Evolutionary conservation across 1,140 invertebrate species (phyloP).

Genomic region (Bacillus rossius): DNA sequence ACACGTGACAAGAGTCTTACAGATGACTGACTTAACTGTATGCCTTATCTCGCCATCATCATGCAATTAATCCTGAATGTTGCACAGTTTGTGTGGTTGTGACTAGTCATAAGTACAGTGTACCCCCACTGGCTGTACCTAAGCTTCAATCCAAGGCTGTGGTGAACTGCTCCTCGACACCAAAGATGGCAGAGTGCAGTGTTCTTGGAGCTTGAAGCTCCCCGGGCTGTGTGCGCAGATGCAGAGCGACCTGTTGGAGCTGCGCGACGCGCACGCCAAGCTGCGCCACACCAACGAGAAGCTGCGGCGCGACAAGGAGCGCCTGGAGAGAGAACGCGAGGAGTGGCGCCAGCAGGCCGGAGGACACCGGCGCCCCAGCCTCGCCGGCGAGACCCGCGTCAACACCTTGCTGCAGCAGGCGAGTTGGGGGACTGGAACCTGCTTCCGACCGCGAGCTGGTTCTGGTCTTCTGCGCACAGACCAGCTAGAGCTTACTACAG

Average conservation of each 20-base stretch:
- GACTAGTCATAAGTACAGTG: too few species aligned
- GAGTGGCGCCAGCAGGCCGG: conserved; percentile 48
- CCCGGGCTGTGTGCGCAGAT: conserved; percentile 48
- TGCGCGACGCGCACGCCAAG: conserved; percentile 87
- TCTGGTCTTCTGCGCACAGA: not conserved
- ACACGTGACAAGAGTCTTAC: too few species aligned
- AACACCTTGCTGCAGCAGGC: conserved; percentile 64
- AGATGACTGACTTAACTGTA: too few species aligned
- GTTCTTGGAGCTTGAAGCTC: too few species aligned
- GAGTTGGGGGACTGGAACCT: too few species aligned
- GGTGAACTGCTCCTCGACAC: too few species aligned
- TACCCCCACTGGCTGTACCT: too few species aligned
- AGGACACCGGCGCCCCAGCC: conserved; percentile 48
- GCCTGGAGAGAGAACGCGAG: conserved; percentile 77
- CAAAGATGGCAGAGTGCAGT: too few species aligned
- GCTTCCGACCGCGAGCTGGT: not conserved
- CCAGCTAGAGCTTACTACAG: not conserved
- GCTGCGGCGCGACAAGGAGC: conserved; percentile 77
- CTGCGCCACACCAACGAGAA: conserved; percentile 89
- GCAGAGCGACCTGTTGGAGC: conserved; percentile 80
- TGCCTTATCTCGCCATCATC: too few species aligned
- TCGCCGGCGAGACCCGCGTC: conserved; percentile 59
- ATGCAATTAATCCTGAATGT: too few species aligned
- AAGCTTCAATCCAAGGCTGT: too few species aligned
- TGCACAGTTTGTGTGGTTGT: too few species aligned